Evolutionary conservation across 2,888 invertebrate genomes (phyloP).

Genomic region (Miltochrista miniata): DNA sequence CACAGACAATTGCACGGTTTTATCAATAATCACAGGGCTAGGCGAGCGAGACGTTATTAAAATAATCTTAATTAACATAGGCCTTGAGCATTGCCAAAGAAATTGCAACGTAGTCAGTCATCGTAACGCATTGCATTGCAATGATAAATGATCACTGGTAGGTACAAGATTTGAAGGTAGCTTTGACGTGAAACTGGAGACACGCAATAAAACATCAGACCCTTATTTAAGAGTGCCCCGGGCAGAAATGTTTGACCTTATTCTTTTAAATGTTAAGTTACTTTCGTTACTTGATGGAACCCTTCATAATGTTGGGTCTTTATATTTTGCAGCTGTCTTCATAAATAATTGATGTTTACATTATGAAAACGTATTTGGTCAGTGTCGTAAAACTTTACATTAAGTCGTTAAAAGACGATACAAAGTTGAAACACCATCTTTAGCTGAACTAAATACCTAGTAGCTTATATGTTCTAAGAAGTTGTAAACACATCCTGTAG

Average conservation of each 20-base stretch:
- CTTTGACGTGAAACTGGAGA: slow-evolving; percentile 18
- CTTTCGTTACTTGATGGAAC: slow-evolving; percentile 30
- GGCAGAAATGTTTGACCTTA: slow-evolving; percentile 39
- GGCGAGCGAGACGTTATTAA: slow-evolving; percentile 20
- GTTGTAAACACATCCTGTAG: slow-evolving; percentile 52
- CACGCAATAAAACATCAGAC: slow-evolving; percentile 31
- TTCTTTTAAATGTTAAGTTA: slow-evolving; percentile 35
- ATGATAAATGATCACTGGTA: slow-evolving; percentile 45
- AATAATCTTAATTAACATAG: slow-evolving; percentile 28
- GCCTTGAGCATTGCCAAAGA: slow-evolving; percentile 44
- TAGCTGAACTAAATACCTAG: slow-evolving; percentile 18
- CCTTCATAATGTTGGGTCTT: slow-evolving; percentile 25
- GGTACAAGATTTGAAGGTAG: slow-evolving; percentile 33
- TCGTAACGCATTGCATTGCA: slow-evolving; percentile 30
- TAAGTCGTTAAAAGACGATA: slow-evolving; percentile 11
- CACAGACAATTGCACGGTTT: slow-evolving; percentile 4
- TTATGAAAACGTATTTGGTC: slow-evolving; percentile 16
- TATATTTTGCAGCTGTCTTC: slow-evolving; percentile 24
- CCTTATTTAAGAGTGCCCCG: slow-evolving; percentile 39
- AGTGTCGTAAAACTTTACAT: slow-evolving; percentile 15
- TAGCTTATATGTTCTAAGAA: slow-evolving; percentile 40
- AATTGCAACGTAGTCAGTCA: slow-evolving; percentile 38
- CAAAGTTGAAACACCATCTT: slow-evolving; percentile 26
- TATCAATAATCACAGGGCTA: slow-evolving; percentile 22
- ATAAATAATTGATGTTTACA: slow-evolving; percentile 21